These are phyloP conservation scores for Desmophyllum pertusum DNA, from an alignment of 92 coral and sea anemone species.

Conservation along the genomic window DNA sequence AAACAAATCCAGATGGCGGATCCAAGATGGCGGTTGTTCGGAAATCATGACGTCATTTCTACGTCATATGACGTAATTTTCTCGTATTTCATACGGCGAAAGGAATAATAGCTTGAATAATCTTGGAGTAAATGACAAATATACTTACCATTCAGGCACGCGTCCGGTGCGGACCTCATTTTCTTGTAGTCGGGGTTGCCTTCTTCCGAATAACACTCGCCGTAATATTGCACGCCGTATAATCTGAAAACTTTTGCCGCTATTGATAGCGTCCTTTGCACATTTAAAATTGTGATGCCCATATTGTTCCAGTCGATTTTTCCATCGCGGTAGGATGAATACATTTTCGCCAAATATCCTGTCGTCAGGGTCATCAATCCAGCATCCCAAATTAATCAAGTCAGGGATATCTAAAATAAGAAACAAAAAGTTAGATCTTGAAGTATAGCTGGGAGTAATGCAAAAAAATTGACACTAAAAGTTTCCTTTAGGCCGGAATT, in stretches of 20 bases:
- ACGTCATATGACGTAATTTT: no score
- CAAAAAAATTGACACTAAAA: no score
- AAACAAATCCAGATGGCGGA: no score
- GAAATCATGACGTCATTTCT: no score
- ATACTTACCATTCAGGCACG: background rate
- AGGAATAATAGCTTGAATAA: no score
- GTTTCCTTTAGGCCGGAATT: no score
- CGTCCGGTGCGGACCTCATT: conserved; percentile 15
- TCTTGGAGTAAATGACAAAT: background rate
- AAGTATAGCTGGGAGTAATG: no score
- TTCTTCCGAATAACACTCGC: conserved; percentile 25
- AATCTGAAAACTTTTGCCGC: background rate
- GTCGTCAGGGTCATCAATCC: conserved; percentile 27
- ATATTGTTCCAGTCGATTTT: conserved; percentile 28
- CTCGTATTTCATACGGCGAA: no score
- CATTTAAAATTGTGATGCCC: background rate
- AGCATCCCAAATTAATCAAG: conserved; percentile 29
- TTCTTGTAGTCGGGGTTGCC: conserved; percentile 39
- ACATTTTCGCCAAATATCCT: conserved; percentile 24
- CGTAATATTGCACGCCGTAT: conserved; percentile 24
- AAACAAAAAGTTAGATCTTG: no score
- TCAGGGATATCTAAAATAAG: conserved; percentile 17
- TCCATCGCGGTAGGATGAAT: conserved; percentile 9
- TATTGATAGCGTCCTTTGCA: conserved; percentile 9
- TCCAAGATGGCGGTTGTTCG: no score